Evolutionary conservation across 2,888 invertebrate species (phyloP).

Genomic region (Fragum fragum): DNA sequence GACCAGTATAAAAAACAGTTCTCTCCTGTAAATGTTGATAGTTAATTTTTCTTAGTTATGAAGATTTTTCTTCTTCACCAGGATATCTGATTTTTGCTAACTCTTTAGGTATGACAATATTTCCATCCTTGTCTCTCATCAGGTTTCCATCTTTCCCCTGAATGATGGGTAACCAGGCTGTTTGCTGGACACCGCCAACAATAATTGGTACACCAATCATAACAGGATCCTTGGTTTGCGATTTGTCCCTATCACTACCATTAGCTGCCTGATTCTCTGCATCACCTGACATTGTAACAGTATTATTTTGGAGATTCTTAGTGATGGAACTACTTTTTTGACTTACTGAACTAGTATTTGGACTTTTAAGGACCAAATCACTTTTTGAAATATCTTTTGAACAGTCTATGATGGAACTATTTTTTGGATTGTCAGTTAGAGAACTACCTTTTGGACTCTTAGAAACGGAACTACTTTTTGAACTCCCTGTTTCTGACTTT

Average conservation of each 20-base stretch:
- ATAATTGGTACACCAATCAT: constrained; percentile 46
- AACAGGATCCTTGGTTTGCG: constrained; percentile 10
- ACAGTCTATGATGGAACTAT: no score
- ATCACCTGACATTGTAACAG: not conserved
- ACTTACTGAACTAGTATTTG: not conserved
- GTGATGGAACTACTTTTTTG: not conserved
- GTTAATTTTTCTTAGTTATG: no score
- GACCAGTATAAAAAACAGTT: no score
- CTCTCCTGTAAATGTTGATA: no score
- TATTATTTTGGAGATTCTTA: not conserved
- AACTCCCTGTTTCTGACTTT: no score
- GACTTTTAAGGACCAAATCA: no score
- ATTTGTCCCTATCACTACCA: not conserved
- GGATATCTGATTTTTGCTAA: not conserved
- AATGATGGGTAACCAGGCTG: constrained; percentile 46
- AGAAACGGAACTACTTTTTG: no score
- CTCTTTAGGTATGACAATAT: constrained; percentile 17
- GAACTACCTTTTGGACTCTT: no score
- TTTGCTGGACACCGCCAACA: constrained; percentile 29
- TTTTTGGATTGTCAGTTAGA: no score
- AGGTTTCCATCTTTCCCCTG: constrained; percentile 49
- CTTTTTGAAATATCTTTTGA: no score
- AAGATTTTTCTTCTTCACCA: not conserved
- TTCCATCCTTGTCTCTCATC: constrained; percentile 17
- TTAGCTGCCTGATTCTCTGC: not conserved